Conservation (phyloP, 1,140 invertebrate species). For the Drosophila aff. region DNA sequence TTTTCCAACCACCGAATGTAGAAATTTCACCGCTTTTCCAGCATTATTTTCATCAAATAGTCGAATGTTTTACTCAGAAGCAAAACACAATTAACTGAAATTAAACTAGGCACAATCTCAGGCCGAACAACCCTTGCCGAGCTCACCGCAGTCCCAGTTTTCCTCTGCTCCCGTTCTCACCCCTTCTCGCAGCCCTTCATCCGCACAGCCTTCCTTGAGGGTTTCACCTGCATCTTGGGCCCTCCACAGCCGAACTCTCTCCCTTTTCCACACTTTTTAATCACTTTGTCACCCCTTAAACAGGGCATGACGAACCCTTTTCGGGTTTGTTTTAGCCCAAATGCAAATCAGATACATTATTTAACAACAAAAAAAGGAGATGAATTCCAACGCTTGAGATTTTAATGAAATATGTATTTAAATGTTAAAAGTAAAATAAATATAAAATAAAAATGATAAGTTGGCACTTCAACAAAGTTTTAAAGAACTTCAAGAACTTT, state of each 20-base stretch:
- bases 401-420: not conserved
- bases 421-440: not conserved
- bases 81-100: conserved; percentile 82
- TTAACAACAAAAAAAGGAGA: conserved; percentile 51
- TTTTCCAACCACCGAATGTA: conserved; percentile 48
- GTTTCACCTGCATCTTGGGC: conserved; percentile 74
- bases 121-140: conserved; percentile 63
- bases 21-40: conserved; percentile 73
- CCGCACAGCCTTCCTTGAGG: conserved; percentile 15
- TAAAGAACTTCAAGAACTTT: not conserved
- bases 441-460: not conserved
- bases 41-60: conserved; percentile 77
- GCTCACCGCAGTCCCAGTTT: conserved; percentile 22
- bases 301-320: conserved; percentile 61
- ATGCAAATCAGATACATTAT: conserved; percentile 80
- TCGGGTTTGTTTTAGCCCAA: conserved; percentile 39
- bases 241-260: conserved; percentile 1
- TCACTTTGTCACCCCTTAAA: conserved; percentile 78
- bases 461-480: not conserved
- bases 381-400: conserved; percentile 39
- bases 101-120: conserved; percentile 74
- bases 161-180: not conserved
- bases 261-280: conserved; percentile 72
- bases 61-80: conserved; percentile 71
- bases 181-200: not conserved